These are phyloP conservation scores for Rhingia rostrata DNA, from an alignment of 2,888 invertebrate species.

Conservation along the genomic window DNA sequence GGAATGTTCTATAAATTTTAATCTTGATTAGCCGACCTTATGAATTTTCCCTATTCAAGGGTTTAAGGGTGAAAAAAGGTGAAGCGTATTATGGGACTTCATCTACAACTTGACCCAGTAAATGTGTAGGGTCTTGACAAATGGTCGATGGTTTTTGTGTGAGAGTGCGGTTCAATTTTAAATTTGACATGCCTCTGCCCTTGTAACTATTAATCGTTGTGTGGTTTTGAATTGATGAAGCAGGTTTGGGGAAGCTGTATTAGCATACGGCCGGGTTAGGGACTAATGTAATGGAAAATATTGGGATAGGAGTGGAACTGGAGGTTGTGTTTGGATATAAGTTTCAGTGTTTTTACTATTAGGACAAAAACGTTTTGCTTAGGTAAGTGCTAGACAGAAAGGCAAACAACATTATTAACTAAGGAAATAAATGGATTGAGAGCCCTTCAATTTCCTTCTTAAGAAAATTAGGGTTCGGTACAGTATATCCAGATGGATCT, in stretches of 20 bases:
- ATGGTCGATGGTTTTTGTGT: background rate
- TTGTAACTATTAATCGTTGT: slow-evolving; percentile 8
- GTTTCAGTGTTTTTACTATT: too few relatives aligned
- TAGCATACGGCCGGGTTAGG: too few relatives aligned
- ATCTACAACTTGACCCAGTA: slow-evolving; percentile 4
- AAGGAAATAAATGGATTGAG: too few relatives aligned
- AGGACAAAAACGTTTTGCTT: too few relatives aligned
- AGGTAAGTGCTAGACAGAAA: too few relatives aligned
- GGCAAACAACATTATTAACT: too few relatives aligned
- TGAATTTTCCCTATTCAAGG: slow-evolving; percentile 16
- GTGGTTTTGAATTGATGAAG: slow-evolving; percentile 12
- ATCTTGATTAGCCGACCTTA: slow-evolving; percentile 32
- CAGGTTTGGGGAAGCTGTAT: background rate
- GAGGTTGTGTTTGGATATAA: too few relatives aligned
- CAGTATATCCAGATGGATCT: too few relatives aligned
- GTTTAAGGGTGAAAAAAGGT: slow-evolving; percentile 24
- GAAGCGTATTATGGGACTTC: background rate
- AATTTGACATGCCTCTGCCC: slow-evolving; percentile 4
- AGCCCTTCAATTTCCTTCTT: too few relatives aligned
- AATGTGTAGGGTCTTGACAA: background rate
- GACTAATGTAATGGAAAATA: too few relatives aligned
- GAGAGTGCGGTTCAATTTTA: slow-evolving; percentile 25
- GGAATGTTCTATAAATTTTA: slow-evolving; percentile 44
- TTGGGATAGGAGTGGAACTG: too few relatives aligned
- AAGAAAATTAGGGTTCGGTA: too few relatives aligned